These are phyloP conservation scores for Pogona vitticeps DNA, from an alignment of 2,113 vertebrate species.

Conservation along the genomic window DNA sequence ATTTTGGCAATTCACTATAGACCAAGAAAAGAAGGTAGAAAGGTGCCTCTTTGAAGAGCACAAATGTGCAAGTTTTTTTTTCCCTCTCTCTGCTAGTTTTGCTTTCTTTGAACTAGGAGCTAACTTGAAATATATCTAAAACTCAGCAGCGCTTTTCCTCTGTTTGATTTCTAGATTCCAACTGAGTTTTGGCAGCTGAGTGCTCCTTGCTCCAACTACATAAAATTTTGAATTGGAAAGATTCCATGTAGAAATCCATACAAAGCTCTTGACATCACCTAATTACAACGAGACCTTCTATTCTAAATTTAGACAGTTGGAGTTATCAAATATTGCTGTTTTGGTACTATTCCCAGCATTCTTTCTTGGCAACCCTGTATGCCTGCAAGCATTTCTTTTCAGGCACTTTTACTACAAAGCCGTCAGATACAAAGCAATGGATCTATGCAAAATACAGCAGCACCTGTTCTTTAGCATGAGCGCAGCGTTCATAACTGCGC, in stretches of 20 bases:
- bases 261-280: constrained; percentile 1
- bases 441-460: not conserved
- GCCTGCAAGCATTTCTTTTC: not conserved
- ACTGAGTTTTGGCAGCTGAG: constrained; percentile 22
- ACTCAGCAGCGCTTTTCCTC: not conserved
- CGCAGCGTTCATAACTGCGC: not conserved
- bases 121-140: constrained; percentile 9
- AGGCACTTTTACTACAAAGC: not conserved
- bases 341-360: constrained; percentile 1
- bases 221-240: constrained; percentile 21
- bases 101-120: constrained; percentile 14
- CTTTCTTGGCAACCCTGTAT: not conserved
- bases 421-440: not conserved
- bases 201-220: not conserved
- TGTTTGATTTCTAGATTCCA: constrained; percentile 20
- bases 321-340: not conserved
- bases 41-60: not conserved
- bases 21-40: not conserved
- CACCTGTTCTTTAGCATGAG: not conserved
- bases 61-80: not conserved
- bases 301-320: constrained; percentile 9
- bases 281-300: not conserved
- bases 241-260: constrained; percentile 16
- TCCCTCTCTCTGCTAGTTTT: not conserved
- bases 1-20: not conserved